Evolutionary conservation across 2,888 invertebrate genomes (phyloP).

Genomic region (Hipparchia sbordonii): DNA sequence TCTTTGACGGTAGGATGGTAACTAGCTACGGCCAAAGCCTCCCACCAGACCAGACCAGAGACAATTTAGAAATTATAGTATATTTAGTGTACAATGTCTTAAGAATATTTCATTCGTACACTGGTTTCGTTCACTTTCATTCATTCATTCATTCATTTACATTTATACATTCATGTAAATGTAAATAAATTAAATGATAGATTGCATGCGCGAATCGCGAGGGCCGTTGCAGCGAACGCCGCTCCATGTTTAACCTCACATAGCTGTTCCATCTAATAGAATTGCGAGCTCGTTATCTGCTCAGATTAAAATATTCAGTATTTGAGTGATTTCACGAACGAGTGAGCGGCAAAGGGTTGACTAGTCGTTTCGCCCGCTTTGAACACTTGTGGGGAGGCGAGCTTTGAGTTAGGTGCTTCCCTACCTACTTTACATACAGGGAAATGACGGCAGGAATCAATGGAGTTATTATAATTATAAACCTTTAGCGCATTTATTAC

Average conservation of each 20-base stretch:
- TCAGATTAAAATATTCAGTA: conserved; percentile 84
- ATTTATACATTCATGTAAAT: background rate
- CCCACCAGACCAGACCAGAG: too few relatives aligned
- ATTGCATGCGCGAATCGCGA: conserved; percentile 19
- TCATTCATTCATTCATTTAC: too few relatives aligned
- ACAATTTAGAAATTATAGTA: too few relatives aligned
- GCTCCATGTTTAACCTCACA: conserved; percentile 69
- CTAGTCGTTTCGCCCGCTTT: conserved; percentile 80
- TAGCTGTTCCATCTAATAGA: conserved; percentile 81
- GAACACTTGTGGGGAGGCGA: conserved; percentile 76
- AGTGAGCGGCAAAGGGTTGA: conserved; percentile 82
- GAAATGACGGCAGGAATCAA: conserved; percentile 57
- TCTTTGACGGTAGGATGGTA: too few relatives aligned
- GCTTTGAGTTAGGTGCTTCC: conserved; percentile 55
- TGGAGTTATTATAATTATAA: conserved; percentile 13
- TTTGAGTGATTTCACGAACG: conserved; percentile 83
- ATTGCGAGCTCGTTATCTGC: conserved; percentile 83
- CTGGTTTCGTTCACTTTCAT: too few relatives aligned
- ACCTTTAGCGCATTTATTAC: background rate
- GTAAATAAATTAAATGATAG: background rate
- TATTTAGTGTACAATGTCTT: too few relatives aligned
- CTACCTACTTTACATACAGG: conserved; percentile 67
- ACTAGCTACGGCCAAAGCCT: too few relatives aligned
- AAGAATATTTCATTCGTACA: too few relatives aligned
- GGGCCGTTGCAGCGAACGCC: conserved; percentile 44